Conservation (phyloP, 2,888 invertebrate genomes). For the Blastobasis adustella region DNA sequence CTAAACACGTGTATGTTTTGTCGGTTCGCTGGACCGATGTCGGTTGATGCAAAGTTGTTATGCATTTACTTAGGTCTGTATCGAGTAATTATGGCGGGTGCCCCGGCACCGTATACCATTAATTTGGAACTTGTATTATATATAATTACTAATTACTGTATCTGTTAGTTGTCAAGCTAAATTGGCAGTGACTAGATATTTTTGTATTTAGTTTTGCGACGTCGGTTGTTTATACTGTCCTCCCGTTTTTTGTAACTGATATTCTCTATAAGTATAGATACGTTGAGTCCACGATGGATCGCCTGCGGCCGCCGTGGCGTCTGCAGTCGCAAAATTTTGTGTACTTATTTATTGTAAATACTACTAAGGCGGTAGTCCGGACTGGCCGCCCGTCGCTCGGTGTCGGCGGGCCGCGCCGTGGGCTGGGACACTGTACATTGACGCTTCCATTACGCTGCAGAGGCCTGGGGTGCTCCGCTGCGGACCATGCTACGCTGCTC, state of each 20-base stretch:
- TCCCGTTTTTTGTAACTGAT: slow-evolving; percentile 10
- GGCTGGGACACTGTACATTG: too few species aligned
- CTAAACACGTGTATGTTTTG: slow-evolving; percentile 26
- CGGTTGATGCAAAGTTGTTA: slow-evolving; percentile 23
- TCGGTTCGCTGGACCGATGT: background rate
- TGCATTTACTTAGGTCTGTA: slow-evolving; percentile 31
- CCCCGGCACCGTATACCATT: background rate
- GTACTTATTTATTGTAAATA: slow-evolving; percentile 55
- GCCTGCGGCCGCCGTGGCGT: slow-evolving; percentile 9
- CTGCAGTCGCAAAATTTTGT: slow-evolving; percentile 22
- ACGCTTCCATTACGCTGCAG: too few species aligned
- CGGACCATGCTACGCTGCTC: too few species aligned
- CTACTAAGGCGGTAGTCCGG: slow-evolving; percentile 1
- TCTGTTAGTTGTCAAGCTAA: slow-evolving; percentile 22
- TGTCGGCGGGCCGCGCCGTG: too few species aligned
- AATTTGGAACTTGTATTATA: slow-evolving; percentile 25
- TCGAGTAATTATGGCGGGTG: slow-evolving; percentile 20
- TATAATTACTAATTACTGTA: slow-evolving; percentile 20
- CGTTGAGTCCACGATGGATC: background rate
- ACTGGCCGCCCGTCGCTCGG: too few species aligned
- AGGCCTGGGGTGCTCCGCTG: too few species aligned
- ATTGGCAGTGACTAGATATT: slow-evolving; percentile 25
- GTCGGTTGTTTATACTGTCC: slow-evolving; percentile 13
- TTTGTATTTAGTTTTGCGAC: slow-evolving; percentile 25
- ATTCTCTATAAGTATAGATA: slow-evolving; percentile 2